Evolutionary conservation across 30 jellyfish, hydroid and myxozoan species (phyloP).

Genomic region (Turritopsis dohrnii): DNA sequence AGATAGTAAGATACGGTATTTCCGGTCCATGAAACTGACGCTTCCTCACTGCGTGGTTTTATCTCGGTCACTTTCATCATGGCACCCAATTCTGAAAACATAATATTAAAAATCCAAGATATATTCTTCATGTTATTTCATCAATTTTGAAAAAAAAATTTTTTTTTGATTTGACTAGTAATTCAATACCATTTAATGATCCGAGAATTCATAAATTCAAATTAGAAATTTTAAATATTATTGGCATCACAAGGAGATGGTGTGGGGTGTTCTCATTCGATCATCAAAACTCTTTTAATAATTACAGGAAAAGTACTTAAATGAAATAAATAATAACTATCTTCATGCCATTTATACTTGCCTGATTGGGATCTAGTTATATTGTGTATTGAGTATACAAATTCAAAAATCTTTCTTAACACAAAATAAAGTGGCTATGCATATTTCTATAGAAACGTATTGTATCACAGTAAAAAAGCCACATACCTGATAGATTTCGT

Average conservation of each 20-base stretch:
- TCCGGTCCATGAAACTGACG: slow-evolving; percentile 96
- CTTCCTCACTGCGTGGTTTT: slow-evolving; percentile 79
- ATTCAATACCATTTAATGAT: not conserved
- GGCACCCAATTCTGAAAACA: slow-evolving; percentile 70
- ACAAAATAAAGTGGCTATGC: too few relatives aligned
- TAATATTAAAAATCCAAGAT: not conserved
- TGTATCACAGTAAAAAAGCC: too few relatives aligned
- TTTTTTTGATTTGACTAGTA: not conserved
- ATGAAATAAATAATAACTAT: too few relatives aligned
- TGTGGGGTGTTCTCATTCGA: too few relatives aligned
- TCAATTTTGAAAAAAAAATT: not conserved
- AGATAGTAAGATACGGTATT: slow-evolving; percentile 77
- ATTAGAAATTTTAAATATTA: too few relatives aligned
- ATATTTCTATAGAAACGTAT: too few relatives aligned
- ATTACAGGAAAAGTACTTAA: too few relatives aligned
- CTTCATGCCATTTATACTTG: not conserved
- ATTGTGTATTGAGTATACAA: too few relatives aligned
- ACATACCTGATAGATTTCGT: slow-evolving; percentile 79
- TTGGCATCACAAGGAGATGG: too few relatives aligned
- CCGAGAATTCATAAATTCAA: not conserved
- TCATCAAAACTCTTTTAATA: too few relatives aligned
- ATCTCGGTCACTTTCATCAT: slow-evolving; percentile 88
- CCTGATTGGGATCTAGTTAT: too few relatives aligned
- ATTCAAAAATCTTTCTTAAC: too few relatives aligned
- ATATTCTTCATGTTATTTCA: not conserved